Evolutionary conservation across 2,888 invertebrate genomes (phyloP).

Genomic region (Noctua janthina): DNA sequence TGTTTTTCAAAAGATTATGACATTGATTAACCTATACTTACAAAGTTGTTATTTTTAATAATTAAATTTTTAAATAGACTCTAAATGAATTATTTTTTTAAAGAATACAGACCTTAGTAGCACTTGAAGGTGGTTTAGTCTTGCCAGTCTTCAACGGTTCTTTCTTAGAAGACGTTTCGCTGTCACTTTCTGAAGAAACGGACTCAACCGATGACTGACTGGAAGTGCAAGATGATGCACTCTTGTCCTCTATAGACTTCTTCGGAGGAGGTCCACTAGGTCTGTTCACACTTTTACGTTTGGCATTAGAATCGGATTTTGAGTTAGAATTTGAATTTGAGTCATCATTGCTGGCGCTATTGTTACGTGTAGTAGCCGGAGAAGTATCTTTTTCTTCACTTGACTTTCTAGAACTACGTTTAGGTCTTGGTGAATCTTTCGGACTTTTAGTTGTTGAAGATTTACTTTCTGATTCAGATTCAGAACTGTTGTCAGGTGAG

Average conservation of each 20-base stretch:
- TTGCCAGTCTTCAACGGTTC: conserved; percentile 81
- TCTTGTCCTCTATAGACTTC: conserved; percentile 82
- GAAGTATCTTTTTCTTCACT: conserved; percentile 82
- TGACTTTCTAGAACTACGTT: conserved; percentile 81
- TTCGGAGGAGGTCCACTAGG: conserved; percentile 86
- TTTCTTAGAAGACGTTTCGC: conserved; percentile 82
- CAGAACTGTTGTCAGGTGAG: conserved; percentile 93
- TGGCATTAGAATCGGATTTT: conserved; percentile 76
- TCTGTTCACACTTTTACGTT: conserved; percentile 81
- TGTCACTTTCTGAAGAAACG: conserved; percentile 86
- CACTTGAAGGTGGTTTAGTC: conserved; percentile 79
- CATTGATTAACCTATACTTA: background rate
- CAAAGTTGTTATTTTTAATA: background rate
- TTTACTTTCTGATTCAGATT: conserved; percentile 85
- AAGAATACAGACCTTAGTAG: conserved; percentile 74
- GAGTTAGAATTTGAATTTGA: conserved; percentile 64
- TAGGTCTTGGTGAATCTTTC: conserved; percentile 79
- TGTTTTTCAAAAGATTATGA: background rate
- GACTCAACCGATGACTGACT: conserved; percentile 87
- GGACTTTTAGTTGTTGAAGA: conserved; percentile 75
- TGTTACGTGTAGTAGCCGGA: conserved; percentile 69
- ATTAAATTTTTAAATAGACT: background rate
- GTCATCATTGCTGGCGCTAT: conserved; percentile 79
- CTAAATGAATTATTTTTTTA: background rate
- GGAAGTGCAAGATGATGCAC: conserved; percentile 85